Evolutionary conservation across 2,113 vertebrate genomes (phyloP), one percentile per base, ranked within the genome.

Genomic region (Engraulis encrasicolus): DNA sequence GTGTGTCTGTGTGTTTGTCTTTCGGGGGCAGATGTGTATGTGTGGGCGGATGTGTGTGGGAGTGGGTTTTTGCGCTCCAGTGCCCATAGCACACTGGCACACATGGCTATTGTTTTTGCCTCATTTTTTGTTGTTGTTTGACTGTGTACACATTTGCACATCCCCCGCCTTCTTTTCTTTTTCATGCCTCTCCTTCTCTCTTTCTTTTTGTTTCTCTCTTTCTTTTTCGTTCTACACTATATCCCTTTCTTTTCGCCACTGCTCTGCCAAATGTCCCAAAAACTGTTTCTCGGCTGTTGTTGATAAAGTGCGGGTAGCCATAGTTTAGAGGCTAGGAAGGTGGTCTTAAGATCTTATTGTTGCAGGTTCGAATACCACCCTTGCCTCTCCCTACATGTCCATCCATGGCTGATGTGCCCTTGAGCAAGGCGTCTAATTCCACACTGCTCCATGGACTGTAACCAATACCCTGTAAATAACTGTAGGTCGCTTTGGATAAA

Each of bases 61-160:
- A 92, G 87, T 88, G 86, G 92, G 78, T 82, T n/a, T 27, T 9
- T 61, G 52, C 66, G 27, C 91, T 90, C 92, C 40, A 9, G 40
- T 49, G 9, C 3, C n/a, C 58, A 61, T n/a, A n/a, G n/a, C n/a
- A 61, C 58, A 61, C 45, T 78, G 78, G 7, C 40, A 37, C 87
- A 85, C 89, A 89, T 78, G 71, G 74, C 50, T 90, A 92, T 61
- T 61, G 92, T 92, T 92, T 84, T 87, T 87, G 92, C 92, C 88
- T 86, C n/a, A 27, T 61, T 7, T 91, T 93, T 91, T 89, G 91
- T 90, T 91, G 91, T 91, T 90, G 85, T 81, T 37, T 74, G 84
- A 89, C 61, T 90, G 84, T 66, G 79, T 82, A 27, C 49, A 80
- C 52, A 61, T 61, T 61, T n/a, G n/a, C n/a, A n/a, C n/a, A 20